phyloP scores from a whole-genome alignment of 2,888 invertebrate species.

The Netelia virgata region DNA sequence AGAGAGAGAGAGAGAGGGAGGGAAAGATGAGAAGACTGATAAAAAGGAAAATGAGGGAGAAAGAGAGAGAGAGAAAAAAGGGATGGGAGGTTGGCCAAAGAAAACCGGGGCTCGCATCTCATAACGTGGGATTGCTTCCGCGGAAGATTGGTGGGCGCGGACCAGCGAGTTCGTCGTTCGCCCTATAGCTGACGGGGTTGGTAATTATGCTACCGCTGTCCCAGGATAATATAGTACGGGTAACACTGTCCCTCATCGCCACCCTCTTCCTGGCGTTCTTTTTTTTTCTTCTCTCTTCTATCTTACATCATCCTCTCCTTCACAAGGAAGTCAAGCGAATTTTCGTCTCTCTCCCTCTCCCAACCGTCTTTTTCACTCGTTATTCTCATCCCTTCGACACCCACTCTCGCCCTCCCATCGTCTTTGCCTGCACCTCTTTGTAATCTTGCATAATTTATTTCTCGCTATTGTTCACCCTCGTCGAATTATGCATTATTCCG shows the following conservation, averaged over 20 bases:
- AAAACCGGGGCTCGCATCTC: constrained; percentile 76
- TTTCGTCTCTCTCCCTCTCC: constrained; percentile 9
- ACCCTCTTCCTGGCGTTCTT: constrained; percentile 59
- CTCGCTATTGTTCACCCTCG: constrained; percentile 81
- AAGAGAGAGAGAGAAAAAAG: constrained; percentile 45
- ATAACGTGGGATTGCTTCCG: constrained; percentile 76
- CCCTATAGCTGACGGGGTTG: constrained; percentile 69
- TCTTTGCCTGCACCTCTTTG: constrained; percentile 77
- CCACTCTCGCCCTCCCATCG: constrained; percentile 44
- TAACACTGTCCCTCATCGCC: constrained; percentile 68
- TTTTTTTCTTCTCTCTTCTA: constrained; percentile 34
- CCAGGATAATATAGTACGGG: constrained; percentile 83
- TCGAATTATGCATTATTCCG: constrained; percentile 82
- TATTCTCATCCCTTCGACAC: constrained; percentile 53
- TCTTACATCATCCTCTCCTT: constrained; percentile 45
- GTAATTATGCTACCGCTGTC: constrained; percentile 84
- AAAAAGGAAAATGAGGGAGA: constrained; percentile 42
- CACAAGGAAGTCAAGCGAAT: constrained; percentile 16
- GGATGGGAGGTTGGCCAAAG: constrained; percentile 67
- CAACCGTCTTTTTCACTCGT: constrained; percentile 13
- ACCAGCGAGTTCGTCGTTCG: constrained; percentile 57
- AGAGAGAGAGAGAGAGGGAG: constrained; percentile 9
- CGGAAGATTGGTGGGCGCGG: constrained; percentile 66
- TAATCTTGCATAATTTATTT: constrained; percentile 85
- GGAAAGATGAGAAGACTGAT: constrained; percentile 49